Evolutionary conservation across 2,113 vertebrate species (phyloP).

Genomic region (Cynoglossus semilaevis): DNA sequence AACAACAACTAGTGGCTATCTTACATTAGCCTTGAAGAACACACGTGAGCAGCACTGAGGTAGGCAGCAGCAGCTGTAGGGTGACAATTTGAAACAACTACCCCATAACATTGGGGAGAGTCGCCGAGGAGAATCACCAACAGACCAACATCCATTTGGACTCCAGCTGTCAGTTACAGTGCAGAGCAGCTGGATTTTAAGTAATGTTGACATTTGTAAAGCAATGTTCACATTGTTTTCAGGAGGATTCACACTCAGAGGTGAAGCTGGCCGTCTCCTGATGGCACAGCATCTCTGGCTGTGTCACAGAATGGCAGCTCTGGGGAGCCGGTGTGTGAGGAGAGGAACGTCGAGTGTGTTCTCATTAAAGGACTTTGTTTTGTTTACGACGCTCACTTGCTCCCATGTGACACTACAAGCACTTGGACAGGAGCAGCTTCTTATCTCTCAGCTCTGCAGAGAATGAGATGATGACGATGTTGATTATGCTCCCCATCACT

Average conservation of each 20-base stretch:
- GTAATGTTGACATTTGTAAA: constrained; percentile 45
- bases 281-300: constrained; percentile 53
- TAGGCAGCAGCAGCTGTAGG: constrained; percentile 26
- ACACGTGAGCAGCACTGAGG: constrained; percentile 34
- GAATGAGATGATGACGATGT: background rate
- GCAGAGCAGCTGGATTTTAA: constrained; percentile 48
- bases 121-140: constrained; percentile 21
- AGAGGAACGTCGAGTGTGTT: constrained; percentile 9
- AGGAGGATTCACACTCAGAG: constrained; percentile 1
- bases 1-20: constrained; percentile 26
- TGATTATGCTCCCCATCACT: constrained; percentile 29
- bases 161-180: constrained; percentile 37
- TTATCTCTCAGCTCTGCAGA: constrained; percentile 16
- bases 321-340: constrained; percentile 5
- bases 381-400: constrained; percentile 8
- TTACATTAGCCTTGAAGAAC: constrained; percentile 35
- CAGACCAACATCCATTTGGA: constrained; percentile 5
- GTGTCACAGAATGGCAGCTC: background rate
- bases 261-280: constrained; percentile 4
- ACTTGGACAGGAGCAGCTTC: constrained; percentile 15
- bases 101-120: constrained; percentile 36
- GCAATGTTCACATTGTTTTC: constrained; percentile 3
- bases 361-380: background rate
- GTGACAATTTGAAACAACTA: constrained; percentile 31
- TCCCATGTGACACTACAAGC: constrained; percentile 28